Conservation (phyloP, 2,888 invertebrate species). For the Tigriopus californicus region DNA sequence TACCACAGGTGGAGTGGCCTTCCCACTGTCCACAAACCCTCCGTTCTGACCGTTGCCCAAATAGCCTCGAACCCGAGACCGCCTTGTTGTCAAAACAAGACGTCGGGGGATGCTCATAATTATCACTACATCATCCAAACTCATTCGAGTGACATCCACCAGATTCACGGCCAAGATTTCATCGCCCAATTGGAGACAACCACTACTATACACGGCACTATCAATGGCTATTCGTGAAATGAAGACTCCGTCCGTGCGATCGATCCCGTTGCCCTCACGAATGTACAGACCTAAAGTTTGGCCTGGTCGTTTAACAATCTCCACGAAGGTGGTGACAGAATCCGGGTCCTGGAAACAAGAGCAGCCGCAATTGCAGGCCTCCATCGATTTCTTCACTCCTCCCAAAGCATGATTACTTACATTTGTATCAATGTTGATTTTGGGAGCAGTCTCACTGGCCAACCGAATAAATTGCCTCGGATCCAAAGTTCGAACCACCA, state of each 20-base stretch:
- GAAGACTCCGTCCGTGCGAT: constrained; percentile 87
- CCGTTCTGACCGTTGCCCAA: neutral
- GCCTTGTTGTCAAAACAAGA: constrained; percentile 77
- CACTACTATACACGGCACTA: constrained; percentile 90
- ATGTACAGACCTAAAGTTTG: constrained; percentile 96
- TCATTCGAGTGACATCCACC: constrained; percentile 94
- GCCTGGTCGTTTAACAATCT: constrained; percentile 95
- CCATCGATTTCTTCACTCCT: neutral
- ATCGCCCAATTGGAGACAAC: constrained; percentile 85
- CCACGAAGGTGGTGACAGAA: constrained; percentile 72
- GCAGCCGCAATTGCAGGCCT: neutral
- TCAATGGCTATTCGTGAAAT: constrained; percentile 89
- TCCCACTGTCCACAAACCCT: neutral
- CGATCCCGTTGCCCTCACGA: constrained; percentile 93
- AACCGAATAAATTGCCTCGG: constrained; percentile 67
- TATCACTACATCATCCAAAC: constrained; percentile 94
- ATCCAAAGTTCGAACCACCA: constrained; percentile 81
- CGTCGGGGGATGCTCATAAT: constrained; percentile 97
- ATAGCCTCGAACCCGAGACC: constrained; percentile 26
- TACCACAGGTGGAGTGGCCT: constrained; percentile 4
- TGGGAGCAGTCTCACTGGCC: constrained; percentile 29
- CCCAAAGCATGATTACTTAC: neutral
- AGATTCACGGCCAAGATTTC: constrained; percentile 95
- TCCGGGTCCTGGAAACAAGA: constrained; percentile 40
- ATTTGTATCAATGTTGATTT: constrained; percentile 12